phyloP scores from a whole-genome alignment of 2,797 vertebrate species.

The Platyrinchus mystaceus region DNA sequence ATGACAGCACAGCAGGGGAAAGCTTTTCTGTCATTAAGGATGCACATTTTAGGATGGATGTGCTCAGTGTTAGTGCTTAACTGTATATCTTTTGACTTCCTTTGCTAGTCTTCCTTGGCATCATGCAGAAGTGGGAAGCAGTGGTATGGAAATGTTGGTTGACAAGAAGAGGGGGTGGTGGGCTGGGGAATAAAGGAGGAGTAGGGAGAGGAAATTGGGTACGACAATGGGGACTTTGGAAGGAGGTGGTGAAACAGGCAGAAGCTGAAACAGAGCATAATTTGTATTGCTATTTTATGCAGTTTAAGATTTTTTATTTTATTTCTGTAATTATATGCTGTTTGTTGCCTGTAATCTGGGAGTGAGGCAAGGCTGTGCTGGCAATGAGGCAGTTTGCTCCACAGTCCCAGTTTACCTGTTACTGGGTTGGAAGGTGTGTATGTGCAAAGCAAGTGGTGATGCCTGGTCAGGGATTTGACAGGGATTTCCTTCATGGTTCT shows the following conservation, averaged over 20 bases:
- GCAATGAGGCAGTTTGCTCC: rapidly evolving
- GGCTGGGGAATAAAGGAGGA: background rate
- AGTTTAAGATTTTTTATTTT: background rate
- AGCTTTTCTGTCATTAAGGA: background rate
- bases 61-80: background rate
- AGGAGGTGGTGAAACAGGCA: background rate
- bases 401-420: background rate
- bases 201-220: background rate
- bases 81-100: background rate
- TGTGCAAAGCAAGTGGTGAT: background rate
- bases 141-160: background rate
- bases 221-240: rapidly evolving
- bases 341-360: background rate
- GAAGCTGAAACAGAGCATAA: background rate
- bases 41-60: background rate
- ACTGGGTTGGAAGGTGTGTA: rapidly evolving
- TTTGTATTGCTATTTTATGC: background rate
- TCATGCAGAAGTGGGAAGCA: background rate
- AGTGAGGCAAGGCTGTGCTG: background rate
- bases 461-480: background rate
- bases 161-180: background rate
- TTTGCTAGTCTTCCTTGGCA: background rate
- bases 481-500: background rate
- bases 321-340: background rate
- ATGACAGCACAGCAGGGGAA: background rate